phyloP scores from a whole-genome alignment of 2,113 vertebrate genomes.

The Sisor rabdophorus region DNA sequence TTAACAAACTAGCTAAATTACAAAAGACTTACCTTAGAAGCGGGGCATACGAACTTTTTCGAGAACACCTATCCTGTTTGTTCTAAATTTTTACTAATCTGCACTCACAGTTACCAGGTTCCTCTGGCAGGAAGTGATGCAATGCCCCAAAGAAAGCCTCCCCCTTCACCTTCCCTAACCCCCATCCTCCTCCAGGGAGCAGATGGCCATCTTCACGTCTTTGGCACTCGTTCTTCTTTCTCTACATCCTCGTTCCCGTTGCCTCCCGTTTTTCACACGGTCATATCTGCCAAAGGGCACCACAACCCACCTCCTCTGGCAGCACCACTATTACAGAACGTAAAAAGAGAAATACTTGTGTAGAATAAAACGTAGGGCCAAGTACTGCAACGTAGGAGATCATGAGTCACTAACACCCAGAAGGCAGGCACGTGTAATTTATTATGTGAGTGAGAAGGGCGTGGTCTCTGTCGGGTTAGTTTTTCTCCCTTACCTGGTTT shows the following conservation, averaged over 20 bases:
- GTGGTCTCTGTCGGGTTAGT: background rate
- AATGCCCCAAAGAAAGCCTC: constrained; percentile 39
- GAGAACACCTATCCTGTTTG: background rate
- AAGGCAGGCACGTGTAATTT: background rate
- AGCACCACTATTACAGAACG: background rate
- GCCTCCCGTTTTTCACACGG: background rate
- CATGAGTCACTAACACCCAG: background rate
- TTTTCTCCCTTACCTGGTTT: background rate
- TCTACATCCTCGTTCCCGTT: background rate
- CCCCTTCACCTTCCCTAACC: constrained; percentile 22
- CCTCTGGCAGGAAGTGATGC: constrained; percentile 42
- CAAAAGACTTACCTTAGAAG: background rate
- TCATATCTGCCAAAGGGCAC: constrained; percentile 12
- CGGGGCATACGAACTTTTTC: background rate
- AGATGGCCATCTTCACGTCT: constrained; percentile 36
- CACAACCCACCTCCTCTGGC: constrained; percentile 8
- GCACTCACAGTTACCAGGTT: constrained; percentile 2
- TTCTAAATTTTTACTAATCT: background rate
- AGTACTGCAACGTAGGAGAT: background rate
- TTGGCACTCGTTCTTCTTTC: constrained; percentile 8
- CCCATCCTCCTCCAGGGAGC: constrained; percentile 35
- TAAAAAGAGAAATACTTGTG: background rate
- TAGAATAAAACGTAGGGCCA: background rate
- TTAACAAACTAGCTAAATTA: background rate
- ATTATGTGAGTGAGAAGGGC: background rate